Conservation (phyloP, 2,113 vertebrate genomes). For the Pterocles gutturalis region DNA sequence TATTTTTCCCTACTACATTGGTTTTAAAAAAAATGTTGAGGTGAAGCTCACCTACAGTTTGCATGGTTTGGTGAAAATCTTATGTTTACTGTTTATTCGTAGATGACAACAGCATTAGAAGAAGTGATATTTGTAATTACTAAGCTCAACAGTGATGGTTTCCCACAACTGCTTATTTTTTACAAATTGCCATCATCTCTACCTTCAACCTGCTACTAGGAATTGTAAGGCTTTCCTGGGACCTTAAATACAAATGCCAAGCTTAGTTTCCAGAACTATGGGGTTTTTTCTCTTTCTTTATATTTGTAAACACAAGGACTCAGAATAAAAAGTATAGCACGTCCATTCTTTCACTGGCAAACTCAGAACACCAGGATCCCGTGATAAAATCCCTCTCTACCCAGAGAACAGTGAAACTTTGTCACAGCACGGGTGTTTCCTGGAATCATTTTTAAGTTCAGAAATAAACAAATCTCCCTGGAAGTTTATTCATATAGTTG, state of each 20-base stretch:
- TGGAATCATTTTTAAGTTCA: constrained; percentile 43
- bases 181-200: neutral
- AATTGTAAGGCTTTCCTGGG: neutral
- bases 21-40: neutral
- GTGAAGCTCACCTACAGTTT: neutral
- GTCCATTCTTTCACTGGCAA: neutral
- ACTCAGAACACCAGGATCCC: neutral
- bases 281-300: neutral
- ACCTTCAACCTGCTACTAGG: neutral
- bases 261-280: neutral
- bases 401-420: constrained; percentile 14
- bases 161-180: neutral
- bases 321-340: neutral
- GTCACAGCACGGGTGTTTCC: constrained; percentile 19
- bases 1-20: neutral
- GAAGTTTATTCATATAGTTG: constrained; percentile 47
- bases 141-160: neutral
- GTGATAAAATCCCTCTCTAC: neutral
- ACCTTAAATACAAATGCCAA: neutral
- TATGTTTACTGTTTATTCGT: neutral
- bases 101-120: neutral
- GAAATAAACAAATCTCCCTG: constrained; percentile 51
- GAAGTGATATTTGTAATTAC: neutral
- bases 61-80: neutral
- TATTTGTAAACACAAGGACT: neutral